Conservation (phyloP, 2,113 vertebrate species). For the Sceloporus undulatus region DNA sequence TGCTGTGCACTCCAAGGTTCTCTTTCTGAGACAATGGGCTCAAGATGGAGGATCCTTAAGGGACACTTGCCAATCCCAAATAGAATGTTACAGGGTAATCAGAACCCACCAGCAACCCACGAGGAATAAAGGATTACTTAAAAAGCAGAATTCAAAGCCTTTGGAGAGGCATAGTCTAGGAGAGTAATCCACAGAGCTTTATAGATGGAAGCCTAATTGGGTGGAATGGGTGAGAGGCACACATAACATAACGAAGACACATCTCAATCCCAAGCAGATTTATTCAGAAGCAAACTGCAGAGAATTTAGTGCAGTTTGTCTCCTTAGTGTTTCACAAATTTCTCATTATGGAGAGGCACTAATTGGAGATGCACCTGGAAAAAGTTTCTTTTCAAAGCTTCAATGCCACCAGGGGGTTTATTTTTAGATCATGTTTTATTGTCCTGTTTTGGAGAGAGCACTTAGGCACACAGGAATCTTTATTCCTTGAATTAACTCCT, state of each 20-base stretch:
- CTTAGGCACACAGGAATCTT: not conserved
- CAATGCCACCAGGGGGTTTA: no score
- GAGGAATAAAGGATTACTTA: not conserved
- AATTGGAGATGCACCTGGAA: not conserved
- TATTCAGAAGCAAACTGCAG: not conserved
- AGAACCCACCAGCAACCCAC: not conserved
- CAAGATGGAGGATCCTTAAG: not conserved
- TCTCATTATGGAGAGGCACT: not conserved
- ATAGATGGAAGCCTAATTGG: slow-evolving; percentile 9
- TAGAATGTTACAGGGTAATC: not conserved
- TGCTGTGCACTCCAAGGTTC: not conserved
- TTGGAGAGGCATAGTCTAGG: not conserved
- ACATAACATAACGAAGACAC: not conserved
- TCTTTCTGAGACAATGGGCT: not conserved
- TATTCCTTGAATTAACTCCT: not conserved
- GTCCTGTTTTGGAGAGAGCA: not conserved
- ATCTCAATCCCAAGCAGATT: not conserved
- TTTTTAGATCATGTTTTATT: not conserved
- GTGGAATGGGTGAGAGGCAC: not conserved
- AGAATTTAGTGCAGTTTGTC: not conserved
- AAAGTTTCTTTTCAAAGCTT: not conserved
- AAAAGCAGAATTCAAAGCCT: slow-evolving; percentile 25
- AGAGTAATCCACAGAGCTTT: not conserved
- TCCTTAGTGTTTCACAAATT: not conserved
- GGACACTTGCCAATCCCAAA: not conserved